Evolutionary conservation across 2,113 vertebrate genomes (phyloP), one percentile per base, ranked within the genome.

Genomic region (Carassius auratus): DNA sequence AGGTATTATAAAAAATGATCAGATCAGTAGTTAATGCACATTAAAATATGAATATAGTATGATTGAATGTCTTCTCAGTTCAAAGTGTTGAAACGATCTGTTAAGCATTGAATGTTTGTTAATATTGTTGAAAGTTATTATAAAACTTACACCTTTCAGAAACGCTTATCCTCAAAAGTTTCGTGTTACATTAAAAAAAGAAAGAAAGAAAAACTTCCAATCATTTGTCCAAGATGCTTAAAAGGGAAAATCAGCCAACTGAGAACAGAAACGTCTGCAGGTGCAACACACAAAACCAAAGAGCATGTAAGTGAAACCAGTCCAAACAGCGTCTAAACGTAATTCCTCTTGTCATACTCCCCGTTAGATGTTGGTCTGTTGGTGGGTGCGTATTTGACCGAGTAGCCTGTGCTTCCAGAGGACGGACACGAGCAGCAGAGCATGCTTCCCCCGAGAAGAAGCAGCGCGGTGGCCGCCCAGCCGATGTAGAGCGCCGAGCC

Each of bases 261-360:
- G 42, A 45, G 19, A 48, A 30, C 10, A 8, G 73, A 85, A 83
- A 45, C 77, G 84, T 83, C 73, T 62, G 89, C 62, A 4, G 45
- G 66, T 76, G n/a, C 64, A 66, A 55, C 57, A 66, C 52, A 48
- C 2, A 76, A 30, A 33, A 79, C 14, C 5, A 55, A 57, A 19
- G 15, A 59, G 57, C 57, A 2, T 0, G 55, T 10, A 21, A 69
- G 17, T 69, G 1, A 33, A 45, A 45, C 9, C 8, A 10, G 17
- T 38, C 19, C 19, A 17, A 45, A 26, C 76, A 23, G 42, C 15
- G 59, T 30, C 75, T 96, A 99, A 73, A 99, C 98, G 84, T 99
- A 99, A 94, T 99, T 99, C 94, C 97, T 96, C 93, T 99, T 99
- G 92, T 99, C 97, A 69, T 99, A 99, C 86, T 99, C 96, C 74